Evolutionary conservation across 2,113 vertebrate species (phyloP).

Genomic region (Mugil cephalus): DNA sequence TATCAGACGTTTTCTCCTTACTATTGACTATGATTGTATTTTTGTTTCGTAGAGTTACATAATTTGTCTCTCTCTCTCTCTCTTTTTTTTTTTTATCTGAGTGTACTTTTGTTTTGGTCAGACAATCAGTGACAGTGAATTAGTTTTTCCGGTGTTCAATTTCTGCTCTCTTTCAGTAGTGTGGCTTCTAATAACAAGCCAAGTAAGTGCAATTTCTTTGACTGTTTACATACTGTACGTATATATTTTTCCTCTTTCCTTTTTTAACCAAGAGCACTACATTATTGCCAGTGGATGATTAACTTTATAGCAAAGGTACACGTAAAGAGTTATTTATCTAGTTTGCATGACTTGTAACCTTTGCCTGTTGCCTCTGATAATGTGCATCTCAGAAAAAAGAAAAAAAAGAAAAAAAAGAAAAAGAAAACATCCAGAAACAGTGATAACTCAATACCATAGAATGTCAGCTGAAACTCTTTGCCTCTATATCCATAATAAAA

Average conservation of each 20-base stretch:
- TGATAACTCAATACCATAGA: slow-evolving; percentile 78
- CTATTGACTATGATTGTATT: slow-evolving; percentile 81
- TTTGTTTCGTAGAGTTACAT: slow-evolving; percentile 61
- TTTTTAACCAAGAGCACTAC: slow-evolving; percentile 83
- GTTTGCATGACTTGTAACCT: slow-evolving; percentile 85
- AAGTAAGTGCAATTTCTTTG: slow-evolving; percentile 85
- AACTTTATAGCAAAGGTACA: slow-evolving; percentile 84
- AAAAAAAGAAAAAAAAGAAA: slow-evolving; percentile 79
- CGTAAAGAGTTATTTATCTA: slow-evolving; percentile 83
- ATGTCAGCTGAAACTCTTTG: slow-evolving; percentile 79
- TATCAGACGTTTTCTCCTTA: slow-evolving; percentile 70
- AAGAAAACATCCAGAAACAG: slow-evolving; percentile 71
- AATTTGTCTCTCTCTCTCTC: slow-evolving; percentile 39
- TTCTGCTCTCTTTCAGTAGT: slow-evolving; percentile 76
- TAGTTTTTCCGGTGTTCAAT: slow-evolving; percentile 62
- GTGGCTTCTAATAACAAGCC: slow-evolving; percentile 75
- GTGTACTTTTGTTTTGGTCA: slow-evolving; percentile 64
- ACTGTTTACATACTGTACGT: slow-evolving; percentile 83
- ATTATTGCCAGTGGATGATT: slow-evolving; percentile 83
- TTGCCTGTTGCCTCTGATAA: slow-evolving; percentile 81
- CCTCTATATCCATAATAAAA: slow-evolving; percentile 82
- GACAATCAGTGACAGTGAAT: slow-evolving; percentile 79
- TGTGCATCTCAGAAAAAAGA: slow-evolving; percentile 71
- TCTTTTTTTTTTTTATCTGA: slow-evolving; percentile 55
- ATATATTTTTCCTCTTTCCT: slow-evolving; percentile 73